Base-by-base conservation (phyloP, 92 coral and sea anemone species). In the Muricea muricata region DNA sequence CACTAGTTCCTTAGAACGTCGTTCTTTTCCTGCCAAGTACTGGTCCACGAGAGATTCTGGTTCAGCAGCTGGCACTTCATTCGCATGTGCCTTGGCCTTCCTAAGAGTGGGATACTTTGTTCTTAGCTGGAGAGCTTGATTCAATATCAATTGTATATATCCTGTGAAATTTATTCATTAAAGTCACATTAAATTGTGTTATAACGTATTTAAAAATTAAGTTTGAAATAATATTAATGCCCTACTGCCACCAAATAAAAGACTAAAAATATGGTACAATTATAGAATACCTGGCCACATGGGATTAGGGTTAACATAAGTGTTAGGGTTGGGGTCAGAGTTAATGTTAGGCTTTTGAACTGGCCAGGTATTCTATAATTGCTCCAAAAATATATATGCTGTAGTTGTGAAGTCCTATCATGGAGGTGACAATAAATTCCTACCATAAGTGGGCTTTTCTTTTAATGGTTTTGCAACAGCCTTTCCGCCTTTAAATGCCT, bases 401-500 rank as follows among this genome's bases (percentile, higher is more conserved):
- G 50, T 48, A 48, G 56, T 18, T 2, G 56, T 12, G 56, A 18
- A 48, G n/a, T n/a, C n/a, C n/a, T n/a, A n/a, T n/a, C 21, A 10
- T 48, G 56, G 56, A 48, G 56, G 56, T 11, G 56, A 48, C 42
- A 45, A 39, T 61, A 75, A 75, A 75, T 26, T 75, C 80, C 14
- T 84, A 84, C 87, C 83, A 73, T 84, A 84, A 41, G 83, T 12
- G 74, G 83, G 81, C 68, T 73, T 73, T 32, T 84, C 83, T 69
- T 84, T 84, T 56, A 84, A 58, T 35, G 69, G 81, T 81, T 84
- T 84, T 37, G 87, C 87, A 0, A 84, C 73, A 31, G 87, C 87
- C 61, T 84, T 84, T 63, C 74, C 81, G 34, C 87, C 87, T 50
- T 73, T 84, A 47, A 73, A 73, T 1, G 65, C 87, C 83, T 84